These are phyloP conservation scores for Astatoreochromis straeleni DNA, from an alignment of 2,113 vertebrate species.

Conservation along the genomic window DNA sequence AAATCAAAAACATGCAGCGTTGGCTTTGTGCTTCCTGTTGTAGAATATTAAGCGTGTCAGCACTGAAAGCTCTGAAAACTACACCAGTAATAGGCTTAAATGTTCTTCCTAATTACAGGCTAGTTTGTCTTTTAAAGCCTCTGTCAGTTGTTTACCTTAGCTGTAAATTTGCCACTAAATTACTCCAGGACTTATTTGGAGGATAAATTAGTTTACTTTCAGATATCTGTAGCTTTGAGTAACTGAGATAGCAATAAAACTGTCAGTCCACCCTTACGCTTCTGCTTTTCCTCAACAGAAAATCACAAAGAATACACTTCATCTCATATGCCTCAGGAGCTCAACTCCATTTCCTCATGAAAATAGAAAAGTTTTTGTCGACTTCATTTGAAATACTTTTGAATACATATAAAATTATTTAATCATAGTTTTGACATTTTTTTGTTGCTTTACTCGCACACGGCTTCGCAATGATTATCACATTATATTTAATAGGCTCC, in stretches of 20 bases:
- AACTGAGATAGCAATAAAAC: background rate
- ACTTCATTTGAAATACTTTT: background rate
- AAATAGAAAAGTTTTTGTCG: background rate
- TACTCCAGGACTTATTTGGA: constrained; percentile 19
- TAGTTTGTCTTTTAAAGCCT: constrained; percentile 19
- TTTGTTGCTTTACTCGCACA: background rate
- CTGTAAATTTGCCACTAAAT: background rate
- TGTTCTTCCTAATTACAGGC: background rate
- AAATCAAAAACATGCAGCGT: background rate
- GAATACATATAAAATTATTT: background rate
- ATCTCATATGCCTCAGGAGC: background rate
- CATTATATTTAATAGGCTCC: background rate
- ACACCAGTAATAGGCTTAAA: background rate
- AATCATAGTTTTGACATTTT: background rate
- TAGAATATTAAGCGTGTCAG: background rate
- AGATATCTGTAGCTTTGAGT: background rate
- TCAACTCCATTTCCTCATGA: background rate
- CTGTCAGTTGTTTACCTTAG: background rate
- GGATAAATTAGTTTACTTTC: constrained; percentile 3
- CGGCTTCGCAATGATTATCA: accelerated
- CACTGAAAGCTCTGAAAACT: background rate
- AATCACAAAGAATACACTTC: background rate
- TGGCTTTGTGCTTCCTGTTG: background rate
- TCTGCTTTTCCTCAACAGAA: background rate
- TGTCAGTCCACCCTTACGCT: background rate